Evolutionary conservation across 64 coral and sea anemone species (phyloP).

Genomic region (Montipora efflorescens): DNA sequence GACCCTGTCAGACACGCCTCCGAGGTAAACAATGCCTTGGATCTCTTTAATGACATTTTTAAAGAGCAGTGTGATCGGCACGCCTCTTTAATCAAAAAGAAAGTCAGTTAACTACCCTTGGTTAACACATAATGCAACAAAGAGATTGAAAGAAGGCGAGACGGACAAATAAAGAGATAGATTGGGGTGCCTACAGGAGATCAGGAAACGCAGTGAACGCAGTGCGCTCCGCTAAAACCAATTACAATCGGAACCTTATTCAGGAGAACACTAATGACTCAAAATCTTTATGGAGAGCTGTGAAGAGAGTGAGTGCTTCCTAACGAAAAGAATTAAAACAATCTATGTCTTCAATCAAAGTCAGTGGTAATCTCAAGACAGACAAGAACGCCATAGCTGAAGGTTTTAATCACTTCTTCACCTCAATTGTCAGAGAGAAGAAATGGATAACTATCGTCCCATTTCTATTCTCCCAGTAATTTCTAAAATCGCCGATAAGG

Average conservation of each 20-base stretch:
- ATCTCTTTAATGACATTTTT: not conserved
- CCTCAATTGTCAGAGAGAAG: too few relatives aligned
- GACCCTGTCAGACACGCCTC: slow-evolving; percentile 5
- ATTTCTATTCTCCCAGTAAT: too few relatives aligned
- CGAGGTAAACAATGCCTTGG: not conserved
- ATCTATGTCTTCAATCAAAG: too few relatives aligned
- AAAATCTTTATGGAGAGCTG: slow-evolving; percentile 19
- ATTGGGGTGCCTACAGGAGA: slow-evolving; percentile 22
- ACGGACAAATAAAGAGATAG: slow-evolving; percentile 25
- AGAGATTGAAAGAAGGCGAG: slow-evolving; percentile 16
- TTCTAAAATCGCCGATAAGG: too few relatives aligned
- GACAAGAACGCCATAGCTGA: too few relatives aligned
- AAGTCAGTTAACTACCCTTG: not conserved
- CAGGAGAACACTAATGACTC: slow-evolving; percentile 22
- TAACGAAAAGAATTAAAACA: too few relatives aligned
- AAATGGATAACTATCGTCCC: too few relatives aligned
- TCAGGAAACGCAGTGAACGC: slow-evolving; percentile 1
- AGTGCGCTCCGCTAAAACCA: slow-evolving; percentile 12
- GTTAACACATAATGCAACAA: slow-evolving; percentile 19
- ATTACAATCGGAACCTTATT: slow-evolving; percentile 18
- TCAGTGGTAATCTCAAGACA: too few relatives aligned
- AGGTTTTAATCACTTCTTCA: too few relatives aligned
- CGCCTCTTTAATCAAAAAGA: slow-evolving; percentile 21
- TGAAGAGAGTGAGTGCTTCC: not conserved
- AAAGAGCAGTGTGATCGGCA: not conserved